A percentile compares a stretch with the other conserved stretches of the same genome.
Conservation (phyloP, 1,140 invertebrate species). For the Lerema accius region DNA sequence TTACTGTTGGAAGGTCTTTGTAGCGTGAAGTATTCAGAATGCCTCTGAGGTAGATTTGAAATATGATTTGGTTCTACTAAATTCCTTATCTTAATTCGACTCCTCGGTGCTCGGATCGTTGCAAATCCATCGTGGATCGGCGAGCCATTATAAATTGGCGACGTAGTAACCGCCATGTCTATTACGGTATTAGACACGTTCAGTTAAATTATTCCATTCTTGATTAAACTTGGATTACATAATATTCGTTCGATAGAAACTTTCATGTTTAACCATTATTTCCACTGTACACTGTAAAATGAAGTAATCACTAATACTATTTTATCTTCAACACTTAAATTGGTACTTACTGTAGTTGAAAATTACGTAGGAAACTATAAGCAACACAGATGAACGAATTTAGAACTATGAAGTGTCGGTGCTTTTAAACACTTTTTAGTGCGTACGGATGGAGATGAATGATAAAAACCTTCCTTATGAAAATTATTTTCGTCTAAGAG, state of each 20-base stretch:
- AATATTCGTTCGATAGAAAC: not conserved
- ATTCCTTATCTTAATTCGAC: conserved; percentile 79
- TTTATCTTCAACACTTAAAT: not conserved
- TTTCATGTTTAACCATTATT: conserved; percentile 14
- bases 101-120: conserved; percentile 87
- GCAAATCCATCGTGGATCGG: conserved; percentile 92
- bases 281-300: not conserved
- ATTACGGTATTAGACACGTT: conserved; percentile 33
- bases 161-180: conserved; percentile 74
- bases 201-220: conserved; percentile 3
- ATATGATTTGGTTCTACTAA: conserved; percentile 75
- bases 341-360: conserved; percentile 19
- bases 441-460: conserved; percentile 8
- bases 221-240: not conserved
- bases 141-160: conserved; percentile 80
- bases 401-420: not conserved
- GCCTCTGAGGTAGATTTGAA: conserved; percentile 73
- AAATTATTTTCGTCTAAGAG: conserved; percentile 29
- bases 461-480: conserved; percentile 12
- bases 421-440: conserved; percentile 2
- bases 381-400: not conserved
- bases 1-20: conserved; percentile 73
- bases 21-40: conserved; percentile 81
- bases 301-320: not conserved
- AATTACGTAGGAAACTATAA: not conserved